phyloP scores from a whole-genome alignment of 2,888 invertebrate genomes.

The Rhingia campestris region DNA sequence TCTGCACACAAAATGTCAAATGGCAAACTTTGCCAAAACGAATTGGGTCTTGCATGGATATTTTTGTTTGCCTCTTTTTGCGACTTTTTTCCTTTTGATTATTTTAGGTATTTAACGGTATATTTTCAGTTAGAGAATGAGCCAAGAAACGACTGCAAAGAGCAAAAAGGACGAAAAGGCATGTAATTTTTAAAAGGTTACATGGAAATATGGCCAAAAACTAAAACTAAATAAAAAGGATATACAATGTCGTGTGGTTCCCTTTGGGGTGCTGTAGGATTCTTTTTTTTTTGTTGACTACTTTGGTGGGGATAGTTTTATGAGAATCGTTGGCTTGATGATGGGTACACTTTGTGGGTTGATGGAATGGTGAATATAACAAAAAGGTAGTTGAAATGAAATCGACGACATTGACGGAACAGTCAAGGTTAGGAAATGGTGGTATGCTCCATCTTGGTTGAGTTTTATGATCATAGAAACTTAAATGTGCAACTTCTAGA shows the following conservation, averaged over 20 bases:
- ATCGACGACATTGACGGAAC: slow-evolving; percentile 33
- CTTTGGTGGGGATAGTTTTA: slow-evolving; percentile 16
- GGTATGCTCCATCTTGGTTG: background rate
- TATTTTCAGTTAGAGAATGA: slow-evolving; percentile 43
- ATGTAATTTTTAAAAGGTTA: slow-evolving; percentile 11
- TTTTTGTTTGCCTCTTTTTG: slow-evolving; percentile 14
- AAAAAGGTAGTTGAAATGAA: slow-evolving; percentile 2
- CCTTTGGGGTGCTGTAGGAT: slow-evolving; percentile 18
- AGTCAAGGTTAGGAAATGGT: slow-evolving; percentile 43
- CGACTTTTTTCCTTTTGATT: slow-evolving; percentile 1
- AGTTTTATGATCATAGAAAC: background rate
- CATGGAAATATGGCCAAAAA: slow-evolving; percentile 62
- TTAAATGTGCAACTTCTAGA: no score
- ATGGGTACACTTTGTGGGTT: slow-evolving; percentile 1
- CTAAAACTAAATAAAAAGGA: slow-evolving; percentile 54
- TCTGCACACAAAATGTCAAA: slow-evolving; percentile 70
- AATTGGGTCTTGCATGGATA: slow-evolving; percentile 40
- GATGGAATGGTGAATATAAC: background rate
- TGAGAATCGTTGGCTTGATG: background rate
- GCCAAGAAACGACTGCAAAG: slow-evolving; percentile 50
- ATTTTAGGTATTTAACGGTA: slow-evolving; percentile 58
- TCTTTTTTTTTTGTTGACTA: slow-evolving; percentile 17
- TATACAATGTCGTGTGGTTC: slow-evolving; percentile 60
- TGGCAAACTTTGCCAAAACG: slow-evolving; percentile 63
- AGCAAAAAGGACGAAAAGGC: background rate